Evolutionary conservation across 2,113 vertebrate species (phyloP), one percentile per base, ranked within the genome.

Genomic region (Psilopsiagon aurifrons): DNA sequence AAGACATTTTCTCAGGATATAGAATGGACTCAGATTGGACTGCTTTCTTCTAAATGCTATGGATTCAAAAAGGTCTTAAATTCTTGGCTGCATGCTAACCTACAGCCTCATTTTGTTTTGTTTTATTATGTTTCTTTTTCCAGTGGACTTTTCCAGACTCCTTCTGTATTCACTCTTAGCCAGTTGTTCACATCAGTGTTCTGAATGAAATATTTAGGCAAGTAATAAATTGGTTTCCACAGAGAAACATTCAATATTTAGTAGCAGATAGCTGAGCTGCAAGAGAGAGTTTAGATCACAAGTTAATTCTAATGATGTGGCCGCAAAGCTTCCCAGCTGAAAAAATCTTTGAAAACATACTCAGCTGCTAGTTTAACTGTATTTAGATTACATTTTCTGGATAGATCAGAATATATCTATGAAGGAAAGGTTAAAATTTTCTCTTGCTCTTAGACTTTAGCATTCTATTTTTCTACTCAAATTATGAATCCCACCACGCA

Each of bases 211-310:
- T 92, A 96, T 92, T 95, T 77, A 85, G 54, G 63, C 9, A 88
- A 92, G 57, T 74, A 92, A 87, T 83, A 85, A 92, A 79, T 80
- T 47, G 35, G 23, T 78, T 91, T 85, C 71, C 67, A 83, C 67
- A 75, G 81, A 90, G 83, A 83, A 91, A 35, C 47, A 87, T 94
- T 44, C 79, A 95, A 80, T 94, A 96, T 95, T 96, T 84, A 92
- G 89, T 46, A 78, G 74, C 51, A 91, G 85, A 90, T 39, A 79
- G 55, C 41, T 74, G 47, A 80, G 33, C 35, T 85, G 60, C 37
- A 77, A 86, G 89, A 71, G 46, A 89, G 46, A 63, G 63, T 91
- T 90, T 94, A 96, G 68, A 92, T 90, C 81, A 86, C 63, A 95
- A 94, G 51, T 86, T 94, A 94, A 95, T 96, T 89, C 43, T 92